phyloP scores from a whole-genome alignment of 35 echinoderm and acorn worm genomes.

The Strongylocentrotus purpuratus region DNA sequence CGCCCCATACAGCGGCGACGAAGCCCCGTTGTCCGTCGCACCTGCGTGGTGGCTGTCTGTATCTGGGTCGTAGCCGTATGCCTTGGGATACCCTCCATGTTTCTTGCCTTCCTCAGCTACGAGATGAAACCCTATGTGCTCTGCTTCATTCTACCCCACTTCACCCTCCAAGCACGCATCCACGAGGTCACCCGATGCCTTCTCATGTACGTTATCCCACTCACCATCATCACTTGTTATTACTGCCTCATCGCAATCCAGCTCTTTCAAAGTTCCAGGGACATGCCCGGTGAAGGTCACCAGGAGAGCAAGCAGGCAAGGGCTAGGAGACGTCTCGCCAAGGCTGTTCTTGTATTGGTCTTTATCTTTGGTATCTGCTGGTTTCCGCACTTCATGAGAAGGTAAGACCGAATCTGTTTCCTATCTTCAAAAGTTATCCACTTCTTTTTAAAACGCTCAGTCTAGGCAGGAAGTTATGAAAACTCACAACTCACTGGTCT shows the following conservation, averaged over 20 bases:
- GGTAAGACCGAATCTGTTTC: slow-evolving; percentile 42
- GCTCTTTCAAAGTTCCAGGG: slow-evolving; percentile 73
- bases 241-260: slow-evolving; percentile 82
- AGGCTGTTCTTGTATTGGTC: slow-evolving; percentile 83
- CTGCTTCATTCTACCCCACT: slow-evolving; percentile 59
- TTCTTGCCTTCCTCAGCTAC: slow-evolving; percentile 39
- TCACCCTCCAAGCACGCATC: slow-evolving; percentile 34
- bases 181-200: slow-evolving; percentile 67
- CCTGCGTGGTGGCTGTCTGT: slow-evolving; percentile 64
- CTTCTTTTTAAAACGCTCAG: not conserved
- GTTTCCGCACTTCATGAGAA: slow-evolving; percentile 89
- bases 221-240: slow-evolving; percentile 70
- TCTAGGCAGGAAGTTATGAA: too few relatives aligned
- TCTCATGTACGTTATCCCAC: slow-evolving; percentile 78
- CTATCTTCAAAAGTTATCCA: not conserved
- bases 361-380: slow-evolving; percentile 85
- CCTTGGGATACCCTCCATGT: slow-evolving; percentile 60
- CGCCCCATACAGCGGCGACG: slow-evolving; percentile 77
- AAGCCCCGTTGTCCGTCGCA: slow-evolving; percentile 62
- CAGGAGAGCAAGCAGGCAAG: slow-evolving; percentile 64
- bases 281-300: slow-evolving; percentile 83
- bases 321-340: slow-evolving; percentile 73
- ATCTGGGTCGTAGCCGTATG: slow-evolving; percentile 72
- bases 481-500: too few relatives aligned
- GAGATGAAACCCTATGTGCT: not conserved